A percentile compares a stretch with the other conserved stretches of the same genome.
These are phyloP conservation scores for Cheilinus undulatus DNA, from an alignment of 2,113 vertebrate species.

Conservation along the genomic window DNA sequence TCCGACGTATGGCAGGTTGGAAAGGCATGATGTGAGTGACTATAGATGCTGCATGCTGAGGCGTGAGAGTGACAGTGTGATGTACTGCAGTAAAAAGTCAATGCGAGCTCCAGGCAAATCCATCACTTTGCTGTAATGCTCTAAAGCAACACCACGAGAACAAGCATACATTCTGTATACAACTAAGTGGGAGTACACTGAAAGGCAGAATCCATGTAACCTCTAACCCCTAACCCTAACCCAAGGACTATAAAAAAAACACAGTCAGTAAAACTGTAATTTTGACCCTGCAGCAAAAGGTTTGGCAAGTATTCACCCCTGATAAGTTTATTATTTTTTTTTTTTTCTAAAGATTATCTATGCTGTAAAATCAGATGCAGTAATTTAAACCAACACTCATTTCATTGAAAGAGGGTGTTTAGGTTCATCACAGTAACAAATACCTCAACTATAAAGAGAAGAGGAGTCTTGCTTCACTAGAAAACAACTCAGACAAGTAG, in stretches of 20 bases:
- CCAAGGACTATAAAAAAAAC: not conserved
- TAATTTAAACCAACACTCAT: too few relatives aligned
- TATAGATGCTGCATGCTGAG: conserved; percentile 49
- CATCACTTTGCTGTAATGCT: conserved; percentile 31
- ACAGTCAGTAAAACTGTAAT: not conserved
- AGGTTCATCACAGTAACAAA: too few relatives aligned
- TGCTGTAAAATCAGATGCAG: too few relatives aligned
- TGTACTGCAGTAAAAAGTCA: conserved; percentile 55
- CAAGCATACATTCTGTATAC: not conserved
- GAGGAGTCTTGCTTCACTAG: not conserved
- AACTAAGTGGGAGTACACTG: not conserved
- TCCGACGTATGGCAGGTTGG: not conserved
- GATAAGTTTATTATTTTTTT: not conserved
- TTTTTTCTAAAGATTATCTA: too few relatives aligned
- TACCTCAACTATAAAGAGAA: not conserved
- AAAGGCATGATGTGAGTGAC: conserved; percentile 30
- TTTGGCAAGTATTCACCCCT: too few relatives aligned
- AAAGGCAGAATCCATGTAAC: not conserved
- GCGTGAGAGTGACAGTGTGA: conserved; percentile 49
- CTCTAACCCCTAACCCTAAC: not conserved
- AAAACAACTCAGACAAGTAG: not conserved
- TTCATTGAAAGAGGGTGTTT: too few relatives aligned
- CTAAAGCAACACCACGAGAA: conserved; percentile 11
- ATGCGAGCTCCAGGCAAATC: conserved; percentile 47
- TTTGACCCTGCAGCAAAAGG: not conserved